Base-by-base conservation (phyloP, 2,113 vertebrate species). In the Catharus bicknelli region DNA sequence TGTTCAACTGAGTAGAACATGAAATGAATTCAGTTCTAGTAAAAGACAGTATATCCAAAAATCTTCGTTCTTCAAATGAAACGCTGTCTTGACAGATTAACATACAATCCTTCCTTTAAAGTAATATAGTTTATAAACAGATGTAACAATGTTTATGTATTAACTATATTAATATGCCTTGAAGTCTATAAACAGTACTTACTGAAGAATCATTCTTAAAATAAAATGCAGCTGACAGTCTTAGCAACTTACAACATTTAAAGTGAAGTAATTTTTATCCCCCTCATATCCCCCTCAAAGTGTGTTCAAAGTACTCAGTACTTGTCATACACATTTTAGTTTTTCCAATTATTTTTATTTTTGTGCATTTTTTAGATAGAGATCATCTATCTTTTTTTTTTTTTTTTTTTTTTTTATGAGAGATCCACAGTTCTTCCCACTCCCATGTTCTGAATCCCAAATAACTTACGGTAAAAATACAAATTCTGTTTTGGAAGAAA, bases 391-490 rank as follows among this genome's bases (percentile, higher is more conserved):
- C 54, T 68, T 42, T 70, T 25, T 25, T 13, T 61, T 43, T 10
- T 61, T 10, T 61, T 32, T 8, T 74, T 83, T 78, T 10, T 43
- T n/a, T n/a, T 7, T 76, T 81, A 74, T 79, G 62, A 83, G 81
- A 94, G 95, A 84, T 83, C 86, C 77, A 85, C 14, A 40, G 38
- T 77, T 29, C 19, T 84, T 42, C 43, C 9, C 13, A 5, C 4
- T 32, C 50, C 20, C 80, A 81, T 83, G 87, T 96, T 93, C 82
- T 96, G 94, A 96, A 96, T 97, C 90, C 58, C 91, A 95, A 98
- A 97, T 97, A 97, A 98, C 86, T 97, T 97, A 98, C 2, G 10
- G 94, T 97, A 98, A 97, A 98, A 97, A 98, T 97, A 97, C 96
- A 97, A 97, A 95, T 91, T 95, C 81, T 89, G 69, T 82, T 97